These are phyloP conservation scores for Dryococelus australis DNA, from an alignment of 2,888 invertebrate species.

Conservation along the genomic window DNA sequence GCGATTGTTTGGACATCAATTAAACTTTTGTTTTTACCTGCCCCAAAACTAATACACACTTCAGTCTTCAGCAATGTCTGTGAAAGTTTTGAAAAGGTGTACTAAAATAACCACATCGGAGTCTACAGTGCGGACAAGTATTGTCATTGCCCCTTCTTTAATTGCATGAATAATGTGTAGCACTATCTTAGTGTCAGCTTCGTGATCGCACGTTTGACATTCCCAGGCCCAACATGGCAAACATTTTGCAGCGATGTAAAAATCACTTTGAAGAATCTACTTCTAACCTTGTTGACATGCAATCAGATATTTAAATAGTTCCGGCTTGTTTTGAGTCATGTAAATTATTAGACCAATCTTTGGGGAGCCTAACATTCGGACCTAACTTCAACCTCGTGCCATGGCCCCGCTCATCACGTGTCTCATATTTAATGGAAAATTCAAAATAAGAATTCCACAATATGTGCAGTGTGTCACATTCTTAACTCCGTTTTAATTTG, in stretches of 20 bases:
- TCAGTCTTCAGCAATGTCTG: too few species aligned
- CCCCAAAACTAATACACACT: too few species aligned
- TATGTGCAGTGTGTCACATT: neutral
- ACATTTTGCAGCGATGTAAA: neutral
- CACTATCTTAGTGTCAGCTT: constrained; percentile 17
- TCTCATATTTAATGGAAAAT: too few species aligned
- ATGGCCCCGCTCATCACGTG: too few species aligned
- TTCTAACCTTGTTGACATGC: too few species aligned
- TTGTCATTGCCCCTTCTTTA: neutral
- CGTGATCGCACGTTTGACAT: neutral
- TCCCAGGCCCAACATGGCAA: neutral
- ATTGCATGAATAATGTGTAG: too few species aligned
- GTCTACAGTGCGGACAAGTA: too few species aligned
- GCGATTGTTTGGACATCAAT: too few species aligned
- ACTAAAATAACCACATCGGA: too few species aligned
- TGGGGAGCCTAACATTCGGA: neutral
- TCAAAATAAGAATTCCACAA: neutral
- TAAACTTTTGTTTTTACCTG: too few species aligned
- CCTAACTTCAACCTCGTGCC: neutral
- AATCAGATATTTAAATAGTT: neutral
- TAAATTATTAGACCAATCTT: neutral
- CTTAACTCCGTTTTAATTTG: neutral
- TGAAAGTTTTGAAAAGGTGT: too few species aligned
- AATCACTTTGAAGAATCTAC: neutral
- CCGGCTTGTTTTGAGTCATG: neutral